A percentile compares a stretch with the other conserved stretches of the same genome.
Evolutionary conservation across 2,888 invertebrate species (phyloP).

Genomic region (Harpalus rubripes): DNA sequence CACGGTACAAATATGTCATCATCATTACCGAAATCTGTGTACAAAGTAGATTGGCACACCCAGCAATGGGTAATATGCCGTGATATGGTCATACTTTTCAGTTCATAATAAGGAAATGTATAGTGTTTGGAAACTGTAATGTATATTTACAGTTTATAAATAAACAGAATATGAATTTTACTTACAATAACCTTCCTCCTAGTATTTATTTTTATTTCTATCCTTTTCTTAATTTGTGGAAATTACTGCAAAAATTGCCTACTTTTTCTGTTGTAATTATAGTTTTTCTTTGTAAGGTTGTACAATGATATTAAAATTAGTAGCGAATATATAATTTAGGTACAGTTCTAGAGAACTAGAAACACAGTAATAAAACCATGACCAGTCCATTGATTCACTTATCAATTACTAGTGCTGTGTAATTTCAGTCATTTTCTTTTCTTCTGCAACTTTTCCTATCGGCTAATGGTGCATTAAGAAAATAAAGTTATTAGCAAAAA

Average conservation of each 20-base stretch:
- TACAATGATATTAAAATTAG: constrained; percentile 6
- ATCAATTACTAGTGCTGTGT: constrained; percentile 1
- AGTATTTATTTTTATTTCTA: not conserved
- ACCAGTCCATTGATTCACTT: constrained; percentile 16
- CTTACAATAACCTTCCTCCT: too few species aligned
- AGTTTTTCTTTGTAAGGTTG: not conserved
- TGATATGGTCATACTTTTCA: too few species aligned
- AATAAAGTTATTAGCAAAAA: constrained; percentile 4
- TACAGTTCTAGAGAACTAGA: constrained; percentile 14
- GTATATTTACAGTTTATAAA: too few species aligned
- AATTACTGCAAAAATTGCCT: not conserved
- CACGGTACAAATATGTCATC: too few species aligned
- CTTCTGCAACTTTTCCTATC: constrained; percentile 1
- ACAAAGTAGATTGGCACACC: too few species aligned
- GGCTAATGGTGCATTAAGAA: constrained; percentile 5
- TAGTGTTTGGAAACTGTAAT: too few species aligned
- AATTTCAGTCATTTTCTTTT: constrained; percentile 7
- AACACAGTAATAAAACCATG: constrained; percentile 12
- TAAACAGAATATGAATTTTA: too few species aligned
- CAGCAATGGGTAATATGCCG: too few species aligned
- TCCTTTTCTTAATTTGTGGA: not conserved
- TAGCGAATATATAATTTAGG: constrained; percentile 15
- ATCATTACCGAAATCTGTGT: too few species aligned
- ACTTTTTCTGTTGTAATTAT: not conserved
- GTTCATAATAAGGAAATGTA: too few species aligned